Conservation (phyloP, 2,113 vertebrate genomes). For the Hemibates koningsi region DNA sequence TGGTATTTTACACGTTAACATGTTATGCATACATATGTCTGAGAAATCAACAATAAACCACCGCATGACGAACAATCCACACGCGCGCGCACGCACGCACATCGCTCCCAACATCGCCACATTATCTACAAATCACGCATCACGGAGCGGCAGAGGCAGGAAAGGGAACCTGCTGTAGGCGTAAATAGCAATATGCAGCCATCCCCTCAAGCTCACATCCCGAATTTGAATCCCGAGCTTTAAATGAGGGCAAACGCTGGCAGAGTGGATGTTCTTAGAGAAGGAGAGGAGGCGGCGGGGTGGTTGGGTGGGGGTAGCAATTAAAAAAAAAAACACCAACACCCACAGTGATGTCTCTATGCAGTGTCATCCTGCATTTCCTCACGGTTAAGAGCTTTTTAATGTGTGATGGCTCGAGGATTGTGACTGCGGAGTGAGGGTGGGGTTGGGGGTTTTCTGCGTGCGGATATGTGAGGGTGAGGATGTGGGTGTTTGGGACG, state of each 20-base stretch:
- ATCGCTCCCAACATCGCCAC: neutral
- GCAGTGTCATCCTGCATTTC: constrained; percentile 28
- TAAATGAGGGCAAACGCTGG: neutral
- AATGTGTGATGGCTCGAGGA: constrained; percentile 44
- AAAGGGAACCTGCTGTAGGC: neutral
- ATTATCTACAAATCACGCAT: constrained; percentile 12
- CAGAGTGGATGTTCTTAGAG: constrained; percentile 7
- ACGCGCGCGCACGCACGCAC: neutral
- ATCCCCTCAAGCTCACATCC: neutral
- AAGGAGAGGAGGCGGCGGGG: neutral
- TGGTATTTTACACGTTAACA: neutral
- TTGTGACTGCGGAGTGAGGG: neutral
- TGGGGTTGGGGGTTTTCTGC: neutral
- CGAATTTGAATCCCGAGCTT: constrained; percentile 14
- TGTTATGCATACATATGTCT: neutral
- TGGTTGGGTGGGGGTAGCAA: neutral
- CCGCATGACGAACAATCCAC: neutral
- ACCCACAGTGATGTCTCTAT: constrained; percentile 16
- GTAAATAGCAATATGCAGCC: constrained; percentile 9
- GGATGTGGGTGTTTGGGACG: neutral
- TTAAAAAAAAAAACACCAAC: neutral
- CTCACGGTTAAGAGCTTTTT: constrained; percentile 39
- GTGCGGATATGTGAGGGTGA: neutral
- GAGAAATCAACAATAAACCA: neutral
- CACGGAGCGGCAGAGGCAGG: neutral